A percentile compares a stretch with the other conserved stretches of the same genome.
Evolutionary conservation across 2,888 invertebrate species (phyloP).

Genomic region (Apotomis betuletana): DNA sequence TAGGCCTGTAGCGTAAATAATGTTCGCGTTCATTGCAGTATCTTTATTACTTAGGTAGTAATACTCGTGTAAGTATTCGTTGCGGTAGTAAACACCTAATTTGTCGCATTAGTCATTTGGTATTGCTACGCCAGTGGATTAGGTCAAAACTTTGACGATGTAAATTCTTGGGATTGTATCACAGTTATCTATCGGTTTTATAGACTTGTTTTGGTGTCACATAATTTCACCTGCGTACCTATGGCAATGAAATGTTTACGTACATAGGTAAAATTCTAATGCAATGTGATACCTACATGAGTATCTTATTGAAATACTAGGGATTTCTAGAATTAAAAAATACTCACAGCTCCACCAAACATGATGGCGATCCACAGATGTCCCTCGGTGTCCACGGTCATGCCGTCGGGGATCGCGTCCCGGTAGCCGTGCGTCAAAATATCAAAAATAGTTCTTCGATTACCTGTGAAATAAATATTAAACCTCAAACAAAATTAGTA

Average conservation of each 20-base stretch:
- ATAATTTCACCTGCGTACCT: no score
- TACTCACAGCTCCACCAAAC: slow-evolving; percentile 85
- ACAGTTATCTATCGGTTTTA: no score
- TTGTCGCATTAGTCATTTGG: neutral
- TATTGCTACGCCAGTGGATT: no score
- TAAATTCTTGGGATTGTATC: no score
- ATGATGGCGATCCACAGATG: slow-evolving; percentile 89
- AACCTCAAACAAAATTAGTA: no score
- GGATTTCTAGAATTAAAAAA: neutral
- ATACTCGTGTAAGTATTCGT: neutral
- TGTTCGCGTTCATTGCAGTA: neutral
- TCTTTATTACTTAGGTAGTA: neutral
- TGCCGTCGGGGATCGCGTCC: slow-evolving; percentile 86
- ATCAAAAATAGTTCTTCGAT: slow-evolving; percentile 66
- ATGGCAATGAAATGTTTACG: neutral
- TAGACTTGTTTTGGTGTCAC: no score
- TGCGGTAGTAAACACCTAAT: neutral
- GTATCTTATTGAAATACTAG: no score
- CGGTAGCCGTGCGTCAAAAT: slow-evolving; percentile 62
- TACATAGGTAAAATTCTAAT: no score
- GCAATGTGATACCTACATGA: no score
- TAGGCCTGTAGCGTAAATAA: no score
- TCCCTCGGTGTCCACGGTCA: slow-evolving; percentile 89
- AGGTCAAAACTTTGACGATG: no score
- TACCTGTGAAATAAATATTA: slow-evolving; percentile 51